Evolutionary conservation across 2,797 vertebrate genomes (phyloP), one percentile per base, ranked within the genome.

Genomic region (Pempheris klunzingeri): DNA sequence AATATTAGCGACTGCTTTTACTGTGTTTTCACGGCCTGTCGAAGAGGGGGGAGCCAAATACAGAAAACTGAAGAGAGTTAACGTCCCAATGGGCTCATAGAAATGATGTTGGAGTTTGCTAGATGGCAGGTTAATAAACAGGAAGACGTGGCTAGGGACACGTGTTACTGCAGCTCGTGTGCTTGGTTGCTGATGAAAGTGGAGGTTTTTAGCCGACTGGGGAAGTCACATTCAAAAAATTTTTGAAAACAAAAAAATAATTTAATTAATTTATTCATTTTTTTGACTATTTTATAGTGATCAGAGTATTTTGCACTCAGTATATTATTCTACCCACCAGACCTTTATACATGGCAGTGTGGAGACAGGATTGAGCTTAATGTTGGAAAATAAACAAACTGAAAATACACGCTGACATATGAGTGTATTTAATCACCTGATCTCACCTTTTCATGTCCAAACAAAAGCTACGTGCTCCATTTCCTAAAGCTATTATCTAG

Each of bases 401-500:
- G 6, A 32, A 32, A 32, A 32, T 32, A 32, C 6, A 32, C 6
- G 30, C 6, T 32, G 30, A 32, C 30, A 32, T 32, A 32, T 6
- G 30, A 32, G 30, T 32, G 30, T 32, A 32, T 6, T 32, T 32
- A 32, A 32, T 32, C 39, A 14, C 39, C 15, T 34, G 49, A 52
- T 11, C 49, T 43, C 2, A 41, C 3, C 4, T 57, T 20, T 58
- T 14, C 5, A 20, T 41, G n/a, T 46, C 74, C n/a, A 66, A 74
- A 64, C 7, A 71, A n/a, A 67, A 68, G 36, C 22, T 34, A 36
- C 28, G n/a, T 7, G 47, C 2, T 36, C 34, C 14, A 43, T 83
- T 80, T 81, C 55, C 76, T 43, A 47, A 68, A 76, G 28, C 55
- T 24, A 15, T 82, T 39, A 46, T 14, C 30, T 13, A 0, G 7